Base-by-base conservation (phyloP, 2,113 vertebrate genomes). In the Centropristis striata region DNA sequence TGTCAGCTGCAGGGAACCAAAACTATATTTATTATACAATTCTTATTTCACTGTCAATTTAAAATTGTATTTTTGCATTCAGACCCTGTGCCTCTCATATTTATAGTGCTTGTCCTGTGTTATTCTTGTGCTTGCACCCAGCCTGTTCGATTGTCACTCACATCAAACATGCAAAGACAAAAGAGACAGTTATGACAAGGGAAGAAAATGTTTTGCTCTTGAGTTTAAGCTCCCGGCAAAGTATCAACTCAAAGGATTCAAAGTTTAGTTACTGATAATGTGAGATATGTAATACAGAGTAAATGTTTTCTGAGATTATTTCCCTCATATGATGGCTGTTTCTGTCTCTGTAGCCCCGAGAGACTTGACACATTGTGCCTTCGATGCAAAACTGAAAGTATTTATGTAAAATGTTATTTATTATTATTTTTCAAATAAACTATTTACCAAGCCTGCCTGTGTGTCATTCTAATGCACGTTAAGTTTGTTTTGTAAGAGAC, bases 351-450 rank as follows among this genome's bases (percentile, higher is more conserved):
- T 25, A 14, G 8, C 59, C 1, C 5, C 16, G 12, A 28, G 12
- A 44, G 27, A 47, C n/a, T n/a, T 57, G 36, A 46, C 75, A 61
- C 32, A 63, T 47, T 81, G n/a, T 59, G 53, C 10, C 10, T 37
- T 39, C 64, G 10, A 55, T 39, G 21, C 8, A 71, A 53, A 76
- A n/a, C n/a, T n/a, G n/a, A n/a, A 81, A 86, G 80, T 89, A 89
- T 91, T 88, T 74, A 53, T 81, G 36, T 65, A 21, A 39, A 63
- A 74, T 60, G 14, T 73, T 89, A 89, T 89, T 91, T 89, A 91
- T 91, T 64, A 54, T 55, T 4, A 12, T 15, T 79, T 84, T 86
- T 77, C 5, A 71, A 81, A 86, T 86, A 88, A 86, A 91, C 20
- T 46, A 18, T 27, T 21, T 47, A 75, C 13, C 9, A 76, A 37